Conservation (phyloP, 2,888 invertebrate genomes). For the Nemoura dubitans region DNA sequence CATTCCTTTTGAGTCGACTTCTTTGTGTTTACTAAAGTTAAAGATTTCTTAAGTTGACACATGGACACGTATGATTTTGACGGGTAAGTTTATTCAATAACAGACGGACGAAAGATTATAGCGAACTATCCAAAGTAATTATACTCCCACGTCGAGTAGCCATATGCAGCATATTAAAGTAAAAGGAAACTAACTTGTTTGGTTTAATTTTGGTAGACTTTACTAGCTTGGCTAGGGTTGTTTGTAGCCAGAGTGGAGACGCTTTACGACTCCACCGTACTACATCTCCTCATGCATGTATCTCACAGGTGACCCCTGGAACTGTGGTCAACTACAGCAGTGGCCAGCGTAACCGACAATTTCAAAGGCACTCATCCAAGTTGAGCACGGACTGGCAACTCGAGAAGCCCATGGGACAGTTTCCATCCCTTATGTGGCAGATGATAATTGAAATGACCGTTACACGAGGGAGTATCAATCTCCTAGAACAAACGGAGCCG, state of each 20-base stretch:
- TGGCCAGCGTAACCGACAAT: not conserved
- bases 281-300: not conserved
- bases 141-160: not conserved
- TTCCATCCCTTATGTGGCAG: not conserved
- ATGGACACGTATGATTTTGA: not conserved
- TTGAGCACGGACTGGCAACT: not conserved
- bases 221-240: not conserved
- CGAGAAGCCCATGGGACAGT: not conserved
- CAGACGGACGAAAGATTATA: not conserved
- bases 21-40: not conserved
- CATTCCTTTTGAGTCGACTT: not conserved
- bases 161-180: not conserved
- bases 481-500: not conserved
- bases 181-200: not conserved
- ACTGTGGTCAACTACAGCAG: not conserved
- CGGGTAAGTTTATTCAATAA: not conserved
- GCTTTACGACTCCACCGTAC: not conserved
- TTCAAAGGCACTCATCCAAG: constrained; percentile 12
- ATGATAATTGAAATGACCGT: constrained; percentile 12
- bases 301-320: not conserved
- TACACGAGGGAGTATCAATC: constrained; percentile 4
- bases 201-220: not conserved
- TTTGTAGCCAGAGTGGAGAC: not conserved
- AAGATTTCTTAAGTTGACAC: not conserved
- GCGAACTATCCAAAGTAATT: not conserved